Evolutionary conservation across 2,888 invertebrate species (phyloP), one percentile per base, ranked within the genome.

Genomic region (Rhodophaea formosa): DNA sequence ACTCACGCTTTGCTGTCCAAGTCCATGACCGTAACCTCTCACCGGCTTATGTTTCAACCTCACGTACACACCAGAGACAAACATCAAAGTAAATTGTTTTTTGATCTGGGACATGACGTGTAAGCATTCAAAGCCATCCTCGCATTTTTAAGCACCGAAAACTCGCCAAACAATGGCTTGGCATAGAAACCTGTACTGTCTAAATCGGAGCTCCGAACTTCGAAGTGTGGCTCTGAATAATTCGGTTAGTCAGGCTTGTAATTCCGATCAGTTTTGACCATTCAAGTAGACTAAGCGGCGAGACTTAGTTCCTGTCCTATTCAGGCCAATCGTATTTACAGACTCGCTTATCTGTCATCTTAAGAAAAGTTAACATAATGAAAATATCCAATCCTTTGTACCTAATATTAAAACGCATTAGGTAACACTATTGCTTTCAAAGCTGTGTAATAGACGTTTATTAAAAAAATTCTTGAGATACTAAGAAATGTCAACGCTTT

Each of bases 21-120:
- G 79, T 72, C 76, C 79, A 74, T 79, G 85, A 74, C 84, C 80
- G 82, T 82, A 82, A 83, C 80, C 84, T 74, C 69, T 64, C 68
- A 69, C 63, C 67, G 76, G 71, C 70, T 81, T 78, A 74, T 64
- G 78, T 77, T 82, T 72, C 75, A 77, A 75, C 72, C 79, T 79
- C 85, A 86, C 86, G 86, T 87, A 77, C 80, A 29, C 35, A 32
- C 14, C 64, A 65, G 64, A 82, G 82, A 87, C 86, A 86, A 83
- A 71, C 78, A 82, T 82, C 84, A 80, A 79, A 82, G 78, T 79
- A 84, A 85, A 84, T 83, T 78, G 79, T 82, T 78, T 79, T 84
- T 84, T 84, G 82, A 86, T 86, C 83, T 82, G 77, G 82, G 79
- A 75, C 83, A 76, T 69, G 75, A 82, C 86, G 82, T 84, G 84